Percentiles rank a stretch among this genome's conserved stretches.
phyloP scores from a whole-genome alignment of 2,113 vertebrate species.

The Anhinga rufa region DNA sequence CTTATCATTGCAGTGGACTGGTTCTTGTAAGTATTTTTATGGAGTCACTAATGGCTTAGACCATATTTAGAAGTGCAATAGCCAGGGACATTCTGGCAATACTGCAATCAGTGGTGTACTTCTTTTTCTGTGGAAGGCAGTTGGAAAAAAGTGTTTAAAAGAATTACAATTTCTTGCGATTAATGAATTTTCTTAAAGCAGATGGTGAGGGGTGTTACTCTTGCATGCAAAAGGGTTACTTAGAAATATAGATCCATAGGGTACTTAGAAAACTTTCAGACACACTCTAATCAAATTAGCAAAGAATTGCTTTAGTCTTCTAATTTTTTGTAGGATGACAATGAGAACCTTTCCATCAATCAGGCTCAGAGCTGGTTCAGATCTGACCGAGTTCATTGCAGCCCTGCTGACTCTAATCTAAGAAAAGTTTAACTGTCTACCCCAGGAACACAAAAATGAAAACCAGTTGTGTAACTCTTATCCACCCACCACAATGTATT shows the following conservation, averaged over 20 bases:
- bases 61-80: neutral
- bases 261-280: neutral
- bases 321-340: neutral
- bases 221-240: neutral
- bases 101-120: neutral
- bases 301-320: neutral
- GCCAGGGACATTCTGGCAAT: neutral
- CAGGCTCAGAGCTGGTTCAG: neutral
- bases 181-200: neutral
- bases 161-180: neutral
- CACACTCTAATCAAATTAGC: neutral
- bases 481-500: neutral
- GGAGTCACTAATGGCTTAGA: neutral
- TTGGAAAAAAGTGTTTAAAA: neutral
- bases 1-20: conserved; percentile 94
- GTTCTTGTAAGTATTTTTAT: conserved; percentile 86
- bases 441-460: neutral
- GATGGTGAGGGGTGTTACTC: neutral
- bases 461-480: neutral
- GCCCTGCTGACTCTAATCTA: neutral
- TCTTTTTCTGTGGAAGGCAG: neutral
- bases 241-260: neutral
- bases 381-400: neutral
- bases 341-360: neutral
- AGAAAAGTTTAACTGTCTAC: neutral